Percentiles rank a stretch among this genome's conserved stretches.
These are phyloP conservation scores for Neodiprion lecontei DNA, from an alignment of 1,140 invertebrate species.

Conservation along the genomic window DNA sequence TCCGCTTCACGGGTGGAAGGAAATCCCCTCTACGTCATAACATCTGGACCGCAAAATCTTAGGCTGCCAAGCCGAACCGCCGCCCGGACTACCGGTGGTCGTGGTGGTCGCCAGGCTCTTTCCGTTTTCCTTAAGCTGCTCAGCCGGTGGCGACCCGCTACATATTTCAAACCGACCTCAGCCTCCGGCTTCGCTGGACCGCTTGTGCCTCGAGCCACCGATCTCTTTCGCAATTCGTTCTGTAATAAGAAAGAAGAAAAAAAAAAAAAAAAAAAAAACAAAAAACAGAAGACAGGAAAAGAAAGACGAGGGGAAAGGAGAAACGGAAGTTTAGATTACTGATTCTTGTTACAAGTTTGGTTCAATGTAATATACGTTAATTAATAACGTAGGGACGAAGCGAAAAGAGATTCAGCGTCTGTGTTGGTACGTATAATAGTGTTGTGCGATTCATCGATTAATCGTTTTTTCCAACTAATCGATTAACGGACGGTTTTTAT, in stretches of 20 bases:
- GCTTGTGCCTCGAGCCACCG: background rate
- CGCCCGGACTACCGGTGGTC: conserved; percentile 10
- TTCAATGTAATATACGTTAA: no score
- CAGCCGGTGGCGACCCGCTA: conserved; percentile 27
- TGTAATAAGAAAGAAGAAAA: background rate
- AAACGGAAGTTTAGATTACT: no score
- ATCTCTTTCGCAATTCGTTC: no score
- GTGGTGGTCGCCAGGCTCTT: conserved; percentile 1
- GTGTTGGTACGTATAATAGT: no score
- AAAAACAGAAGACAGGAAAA: background rate
- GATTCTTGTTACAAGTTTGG: no score
- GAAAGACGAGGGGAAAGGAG: no score
- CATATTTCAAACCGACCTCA: conserved; percentile 16
- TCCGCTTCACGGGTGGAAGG: conserved; percentile 16
- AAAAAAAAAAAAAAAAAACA: background rate
- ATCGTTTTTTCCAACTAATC: no score
- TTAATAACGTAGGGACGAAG: no score
- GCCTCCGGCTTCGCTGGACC: background rate
- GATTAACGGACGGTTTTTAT: no score
- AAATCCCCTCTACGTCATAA: conserved; percentile 33
- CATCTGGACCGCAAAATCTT: background rate
- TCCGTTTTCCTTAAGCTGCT: conserved; percentile 17
- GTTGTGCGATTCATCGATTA: no score
- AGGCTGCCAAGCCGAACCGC: conserved; percentile 2
- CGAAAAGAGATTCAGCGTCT: no score